A percentile compares a stretch with the other conserved stretches of the same genome.
phyloP scores from a whole-genome alignment of 1,140 invertebrate genomes.

The Drosophila sp. region DNA sequence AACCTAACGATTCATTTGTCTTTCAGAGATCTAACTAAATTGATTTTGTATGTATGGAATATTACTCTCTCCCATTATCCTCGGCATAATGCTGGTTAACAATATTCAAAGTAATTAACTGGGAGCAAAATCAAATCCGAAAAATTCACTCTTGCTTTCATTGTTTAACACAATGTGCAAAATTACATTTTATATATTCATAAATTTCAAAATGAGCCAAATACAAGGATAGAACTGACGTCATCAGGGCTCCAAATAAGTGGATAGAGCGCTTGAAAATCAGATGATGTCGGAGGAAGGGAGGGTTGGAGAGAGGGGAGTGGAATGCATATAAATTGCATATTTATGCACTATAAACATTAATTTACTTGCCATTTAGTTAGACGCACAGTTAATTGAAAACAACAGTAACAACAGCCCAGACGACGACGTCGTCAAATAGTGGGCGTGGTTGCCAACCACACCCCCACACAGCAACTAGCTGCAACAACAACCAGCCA shows the following conservation, averaged over 20 bases:
- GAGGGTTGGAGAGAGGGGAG: neutral
- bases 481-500: constrained; percentile 15
- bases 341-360: constrained; percentile 78
- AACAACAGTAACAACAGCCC: constrained; percentile 57
- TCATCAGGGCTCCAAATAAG: neutral
- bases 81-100: no score
- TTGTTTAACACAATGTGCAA: neutral
- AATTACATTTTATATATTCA: neutral
- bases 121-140: no score
- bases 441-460: neutral
- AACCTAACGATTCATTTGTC: neutral
- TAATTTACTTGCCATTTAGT: constrained; percentile 76
- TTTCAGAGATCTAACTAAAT: no score
- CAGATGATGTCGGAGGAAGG: neutral
- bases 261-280: neutral
- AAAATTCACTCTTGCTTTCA: no score
- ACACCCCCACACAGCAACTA: constrained; percentile 11
- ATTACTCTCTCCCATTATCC: no score
- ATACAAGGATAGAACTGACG: neutral
- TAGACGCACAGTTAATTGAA: constrained; percentile 75
- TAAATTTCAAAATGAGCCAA: neutral
- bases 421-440: constrained; percentile 34
- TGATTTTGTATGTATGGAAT: no score
- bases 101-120: no score
- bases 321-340: constrained; percentile 56